Conservation (phyloP, 1,140 invertebrate species). For the Nasonia vitripennis region DNA sequence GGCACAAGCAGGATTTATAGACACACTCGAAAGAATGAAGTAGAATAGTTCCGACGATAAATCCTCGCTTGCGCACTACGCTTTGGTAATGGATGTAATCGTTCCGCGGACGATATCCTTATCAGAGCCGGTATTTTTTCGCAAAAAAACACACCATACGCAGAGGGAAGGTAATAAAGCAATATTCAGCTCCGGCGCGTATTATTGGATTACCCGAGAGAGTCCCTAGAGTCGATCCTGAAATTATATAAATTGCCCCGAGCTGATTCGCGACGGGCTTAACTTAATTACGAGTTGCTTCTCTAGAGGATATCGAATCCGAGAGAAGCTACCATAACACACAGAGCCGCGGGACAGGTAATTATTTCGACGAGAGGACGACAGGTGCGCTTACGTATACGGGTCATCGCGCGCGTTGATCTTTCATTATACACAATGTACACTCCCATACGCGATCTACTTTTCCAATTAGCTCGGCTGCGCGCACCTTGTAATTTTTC, state of each 20-base stretch:
- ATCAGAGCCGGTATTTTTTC: background rate
- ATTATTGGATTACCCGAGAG: background rate
- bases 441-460: constrained; percentile 17
- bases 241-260: background rate
- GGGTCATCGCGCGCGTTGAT: constrained; percentile 15
- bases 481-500: background rate
- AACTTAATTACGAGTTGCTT: constrained; percentile 38
- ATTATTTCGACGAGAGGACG: constrained; percentile 28
- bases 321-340: background rate
- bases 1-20: constrained; percentile 29
- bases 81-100: background rate
- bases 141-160: background rate
- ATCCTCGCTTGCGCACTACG: background rate
- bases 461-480: constrained; percentile 16
- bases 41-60: background rate
- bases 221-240: background rate
- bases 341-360: constrained; percentile 6
- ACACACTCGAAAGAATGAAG: background rate
- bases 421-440: constrained; percentile 20
- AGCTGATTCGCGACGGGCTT: constrained; percentile 7
- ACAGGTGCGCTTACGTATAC: constrained; percentile 11
- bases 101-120: background rate
- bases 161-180: background rate
- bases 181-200: background rate
- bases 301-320: background rate